phyloP scores from a whole-genome alignment of 2,113 vertebrate genomes.

The Willisornis vidua region DNA sequence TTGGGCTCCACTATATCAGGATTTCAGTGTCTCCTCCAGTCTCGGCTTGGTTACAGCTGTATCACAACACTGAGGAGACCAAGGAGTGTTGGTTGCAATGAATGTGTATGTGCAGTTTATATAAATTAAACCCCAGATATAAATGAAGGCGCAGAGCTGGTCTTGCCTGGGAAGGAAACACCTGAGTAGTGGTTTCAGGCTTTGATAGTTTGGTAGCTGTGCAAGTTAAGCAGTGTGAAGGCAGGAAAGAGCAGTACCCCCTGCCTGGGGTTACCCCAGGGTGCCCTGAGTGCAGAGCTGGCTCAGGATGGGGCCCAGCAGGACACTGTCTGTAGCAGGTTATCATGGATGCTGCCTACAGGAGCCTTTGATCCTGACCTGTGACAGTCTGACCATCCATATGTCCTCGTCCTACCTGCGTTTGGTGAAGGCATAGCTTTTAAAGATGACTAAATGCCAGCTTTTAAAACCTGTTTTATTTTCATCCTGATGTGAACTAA shows the following conservation, averaged over 20 bases:
- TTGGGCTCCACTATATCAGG: fast-evolving
- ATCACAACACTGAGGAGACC: neutral
- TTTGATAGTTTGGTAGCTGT: neutral
- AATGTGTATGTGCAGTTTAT: neutral
- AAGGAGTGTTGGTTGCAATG: neutral
- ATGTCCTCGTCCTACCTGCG: fast-evolving
- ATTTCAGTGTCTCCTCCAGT: neutral
- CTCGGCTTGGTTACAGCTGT: neutral
- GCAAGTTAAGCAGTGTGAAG: neutral
- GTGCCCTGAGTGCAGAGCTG: neutral
- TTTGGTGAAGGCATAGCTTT: neutral
- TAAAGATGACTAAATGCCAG: neutral
- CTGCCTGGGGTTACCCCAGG: neutral
- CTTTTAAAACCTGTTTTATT: neutral
- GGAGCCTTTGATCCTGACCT: neutral
- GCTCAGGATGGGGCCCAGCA: neutral
- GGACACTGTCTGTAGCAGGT: neutral
- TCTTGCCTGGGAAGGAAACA: neutral
- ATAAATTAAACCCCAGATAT: neutral
- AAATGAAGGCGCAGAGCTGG: neutral
- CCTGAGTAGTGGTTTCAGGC: neutral
- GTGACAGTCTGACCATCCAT: neutral
- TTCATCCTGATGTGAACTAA: neutral
- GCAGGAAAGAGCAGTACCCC: neutral
- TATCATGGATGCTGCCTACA: fast-evolving